Evolutionary conservation across 2,888 invertebrate species (phyloP).

Genomic region (Zele albiditarsus): DNA sequence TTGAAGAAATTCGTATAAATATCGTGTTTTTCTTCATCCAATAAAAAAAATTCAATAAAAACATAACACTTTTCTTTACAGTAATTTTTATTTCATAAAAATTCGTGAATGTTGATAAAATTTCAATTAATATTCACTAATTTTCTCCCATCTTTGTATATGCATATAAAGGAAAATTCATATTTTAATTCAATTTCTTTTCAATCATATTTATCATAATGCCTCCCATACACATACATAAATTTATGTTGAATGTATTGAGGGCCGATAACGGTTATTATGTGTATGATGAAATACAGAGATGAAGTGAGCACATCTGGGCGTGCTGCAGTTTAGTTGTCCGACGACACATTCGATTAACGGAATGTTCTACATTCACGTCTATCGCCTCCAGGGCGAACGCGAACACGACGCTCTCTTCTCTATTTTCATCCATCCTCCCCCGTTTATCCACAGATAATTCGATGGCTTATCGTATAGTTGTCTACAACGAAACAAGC

Average conservation of each 20-base stretch:
- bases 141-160: no score
- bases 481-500: conserved; percentile 17
- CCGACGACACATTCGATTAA: conserved; percentile 37
- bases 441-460: conserved; percentile 30
- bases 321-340: conserved; percentile 23
- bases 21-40: no score
- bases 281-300: conserved; percentile 17
- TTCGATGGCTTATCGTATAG: conserved; percentile 36
- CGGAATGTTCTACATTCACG: conserved; percentile 36
- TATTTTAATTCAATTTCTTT: no score
- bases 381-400: conserved; percentile 21
- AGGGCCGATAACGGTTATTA: conserved; percentile 16
- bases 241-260: neutral
- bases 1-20: no score
- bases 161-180: no score
- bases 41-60: no score
- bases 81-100: no score
- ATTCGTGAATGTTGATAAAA: no score
- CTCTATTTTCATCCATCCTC: neutral
- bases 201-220: neutral
- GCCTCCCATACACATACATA: neutral
- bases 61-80: no score
- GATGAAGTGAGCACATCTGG: conserved; percentile 33
- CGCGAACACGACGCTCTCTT: neutral
- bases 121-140: no score